Evolutionary conservation across 2,888 invertebrate species (phyloP), one percentile per base, ranked within the genome.

Genomic region (Mythimna impura): DNA sequence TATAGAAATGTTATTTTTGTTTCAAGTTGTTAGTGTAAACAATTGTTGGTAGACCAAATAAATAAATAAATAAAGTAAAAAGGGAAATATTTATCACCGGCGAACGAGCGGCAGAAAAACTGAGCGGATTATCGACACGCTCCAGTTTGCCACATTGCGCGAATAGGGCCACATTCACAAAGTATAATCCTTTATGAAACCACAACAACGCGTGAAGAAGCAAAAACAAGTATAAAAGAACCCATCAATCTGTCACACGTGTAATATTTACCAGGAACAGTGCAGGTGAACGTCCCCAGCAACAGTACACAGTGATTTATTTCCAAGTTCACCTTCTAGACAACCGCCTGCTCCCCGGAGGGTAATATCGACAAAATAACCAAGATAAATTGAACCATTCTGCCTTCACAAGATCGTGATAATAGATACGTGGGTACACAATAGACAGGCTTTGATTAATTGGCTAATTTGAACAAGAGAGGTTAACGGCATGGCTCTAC

Each of bases 251-350:
- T 82, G 78, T 87, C 79, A 85, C 83, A 82, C 82, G 79, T 81
- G 81, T 86, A 86, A 85, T 86, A 87, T 84, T 79, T 78, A 81
- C 81, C 87, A 88, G 88, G 86, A 89, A 84, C 84, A 88, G 83
- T 87, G 88, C 91, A 92, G 93, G 93, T 93, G 92, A 94, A 93
- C 84, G 91, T 89, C 89, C 91, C 86, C 86, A 89, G 87, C 88
- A 91, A 90, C 88, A 89, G 81, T 85, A 86, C 82, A 85, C 88
- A 87, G 89, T 91, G 92, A 94, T 94, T 93, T 94, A 93, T 93
- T 91, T 91, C 89, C 83, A 86, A 85, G 89, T 89, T 92, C 86
- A 91, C 90, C 89, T 89, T 87, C 83, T 81, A 85, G 82, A 86
- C 81, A 86, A 76, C 80, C 85, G 83, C 81, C 66, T 79, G 78